phyloP scores from a whole-genome alignment of 2,888 invertebrate genomes.

The Eupeodes luniger region DNA sequence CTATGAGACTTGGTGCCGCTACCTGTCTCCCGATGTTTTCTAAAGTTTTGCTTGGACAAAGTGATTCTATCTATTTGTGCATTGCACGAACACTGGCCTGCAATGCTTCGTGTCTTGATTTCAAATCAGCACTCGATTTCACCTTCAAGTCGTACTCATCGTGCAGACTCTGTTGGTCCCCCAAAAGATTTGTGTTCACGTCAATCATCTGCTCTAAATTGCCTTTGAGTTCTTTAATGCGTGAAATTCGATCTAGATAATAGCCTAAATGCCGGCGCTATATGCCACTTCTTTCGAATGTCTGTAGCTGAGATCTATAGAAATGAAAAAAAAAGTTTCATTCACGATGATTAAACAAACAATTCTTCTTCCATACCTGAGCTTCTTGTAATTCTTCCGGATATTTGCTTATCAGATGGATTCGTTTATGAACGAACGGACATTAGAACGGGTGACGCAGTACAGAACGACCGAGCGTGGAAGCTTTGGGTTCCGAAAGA shows the following conservation, averaged over 20 bases:
- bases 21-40: conserved; percentile 85
- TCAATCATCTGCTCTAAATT: conserved; percentile 90
- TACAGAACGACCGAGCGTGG: no score
- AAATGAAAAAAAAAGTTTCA: neutral
- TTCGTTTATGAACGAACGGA: no score
- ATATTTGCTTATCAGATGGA: no score
- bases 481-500: no score
- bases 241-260: conserved; percentile 94
- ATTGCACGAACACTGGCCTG: conserved; percentile 86
- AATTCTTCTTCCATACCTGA: conserved; percentile 85
- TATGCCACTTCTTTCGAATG: no score
- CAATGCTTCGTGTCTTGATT: conserved; percentile 86
- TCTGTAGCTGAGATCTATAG: conserved; percentile 90
- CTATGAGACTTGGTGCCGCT: conserved; percentile 81
- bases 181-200: conserved; percentile 89
- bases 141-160: conserved; percentile 91
- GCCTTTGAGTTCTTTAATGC: conserved; percentile 91
- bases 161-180: conserved; percentile 91
- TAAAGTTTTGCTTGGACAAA: conserved; percentile 87
- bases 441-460: no score
- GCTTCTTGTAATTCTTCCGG: conserved; percentile 93
- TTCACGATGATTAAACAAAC: neutral
- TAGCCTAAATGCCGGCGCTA: conserved; percentile 98
- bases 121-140: conserved; percentile 88
- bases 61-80: conserved; percentile 86